Evolutionary conservation across 2,113 vertebrate species (phyloP).

Genomic region (Malurus cyaneus): DNA sequence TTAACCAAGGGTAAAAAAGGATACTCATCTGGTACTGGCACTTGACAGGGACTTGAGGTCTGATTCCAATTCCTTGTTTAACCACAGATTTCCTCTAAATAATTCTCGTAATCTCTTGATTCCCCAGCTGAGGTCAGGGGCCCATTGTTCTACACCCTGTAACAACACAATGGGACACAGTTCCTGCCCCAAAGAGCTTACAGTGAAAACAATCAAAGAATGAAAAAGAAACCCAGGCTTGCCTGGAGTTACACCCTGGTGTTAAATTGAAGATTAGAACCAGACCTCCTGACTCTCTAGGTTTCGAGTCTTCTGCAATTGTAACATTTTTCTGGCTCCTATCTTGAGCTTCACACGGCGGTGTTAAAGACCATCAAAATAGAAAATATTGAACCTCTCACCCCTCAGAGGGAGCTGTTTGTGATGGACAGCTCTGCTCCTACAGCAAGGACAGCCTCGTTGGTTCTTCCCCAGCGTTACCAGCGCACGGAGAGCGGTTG

Average conservation of each 20-base stretch:
- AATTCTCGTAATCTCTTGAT: slow-evolving; percentile 69
- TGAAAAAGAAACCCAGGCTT: slow-evolving; percentile 63
- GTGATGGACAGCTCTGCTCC: neutral
- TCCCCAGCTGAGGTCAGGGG: slow-evolving; percentile 64
- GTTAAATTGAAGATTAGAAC: slow-evolving; percentile 65
- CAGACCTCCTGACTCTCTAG: slow-evolving; percentile 62
- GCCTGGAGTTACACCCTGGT: slow-evolving; percentile 66
- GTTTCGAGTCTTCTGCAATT: slow-evolving; percentile 43
- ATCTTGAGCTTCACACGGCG: slow-evolving; percentile 4
- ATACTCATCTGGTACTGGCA: slow-evolving; percentile 65
- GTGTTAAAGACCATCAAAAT: slow-evolving; percentile 5
- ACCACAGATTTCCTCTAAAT: slow-evolving; percentile 69
- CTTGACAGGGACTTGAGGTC: slow-evolving; percentile 57
- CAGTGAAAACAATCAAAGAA: slow-evolving; percentile 70
- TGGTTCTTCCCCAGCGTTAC: accelerated
- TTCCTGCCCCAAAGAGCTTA: slow-evolving; percentile 66
- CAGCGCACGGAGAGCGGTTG: neutral
- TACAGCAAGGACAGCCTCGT: neutral
- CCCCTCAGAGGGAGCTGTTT: neutral
- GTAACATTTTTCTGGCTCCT: slow-evolving; percentile 25
- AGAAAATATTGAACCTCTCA: neutral
- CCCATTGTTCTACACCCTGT: slow-evolving; percentile 70
- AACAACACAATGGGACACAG: slow-evolving; percentile 68
- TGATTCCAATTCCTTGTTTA: slow-evolving; percentile 70
- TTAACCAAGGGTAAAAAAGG: slow-evolving; percentile 48